These are phyloP conservation scores for Colinus virginianus DNA, from an alignment of 2,113 vertebrate species.

Conservation along the genomic window DNA sequence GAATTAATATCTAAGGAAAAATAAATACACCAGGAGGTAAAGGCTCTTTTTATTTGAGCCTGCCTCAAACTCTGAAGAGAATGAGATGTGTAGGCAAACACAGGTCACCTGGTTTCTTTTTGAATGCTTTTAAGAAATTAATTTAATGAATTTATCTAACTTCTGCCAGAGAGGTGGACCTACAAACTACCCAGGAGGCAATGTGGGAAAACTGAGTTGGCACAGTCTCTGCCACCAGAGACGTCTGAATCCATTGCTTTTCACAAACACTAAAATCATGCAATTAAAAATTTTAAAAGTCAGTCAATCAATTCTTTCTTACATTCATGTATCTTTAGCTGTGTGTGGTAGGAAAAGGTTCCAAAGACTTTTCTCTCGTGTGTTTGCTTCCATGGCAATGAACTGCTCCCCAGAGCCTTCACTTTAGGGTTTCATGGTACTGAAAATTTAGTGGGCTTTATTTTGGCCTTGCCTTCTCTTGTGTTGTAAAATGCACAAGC, in stretches of 20 bases:
- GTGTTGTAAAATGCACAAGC: background rate
- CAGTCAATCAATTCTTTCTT: slow-evolving; percentile 18
- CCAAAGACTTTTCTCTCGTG: slow-evolving; percentile 30
- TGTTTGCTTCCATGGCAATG: slow-evolving; percentile 30
- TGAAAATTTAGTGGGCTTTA: slow-evolving; percentile 29
- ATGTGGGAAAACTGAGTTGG: background rate
- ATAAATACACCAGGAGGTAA: background rate
- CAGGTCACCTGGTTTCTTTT: background rate
- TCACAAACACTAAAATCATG: background rate
- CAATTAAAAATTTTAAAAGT: slow-evolving; percentile 3
- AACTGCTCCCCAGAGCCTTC: slow-evolving; percentile 2
- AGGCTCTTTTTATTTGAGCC: background rate
- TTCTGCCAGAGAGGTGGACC: background rate
- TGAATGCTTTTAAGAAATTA: background rate
- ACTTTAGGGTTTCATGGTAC: slow-evolving; percentile 5
- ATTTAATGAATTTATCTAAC: background rate
- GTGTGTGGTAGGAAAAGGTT: slow-evolving; percentile 55
- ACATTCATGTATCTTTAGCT: background rate
- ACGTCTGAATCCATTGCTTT: background rate
- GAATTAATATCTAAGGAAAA: slow-evolving; percentile 30
- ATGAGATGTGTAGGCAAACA: background rate
- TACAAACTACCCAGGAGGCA: background rate
- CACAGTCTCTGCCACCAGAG: background rate
- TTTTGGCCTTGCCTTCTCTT: slow-evolving; percentile 11
- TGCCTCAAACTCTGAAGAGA: background rate